Base-by-base conservation (phyloP, 2,888 invertebrate genomes). In the Tryphoninae sp. region DNA sequence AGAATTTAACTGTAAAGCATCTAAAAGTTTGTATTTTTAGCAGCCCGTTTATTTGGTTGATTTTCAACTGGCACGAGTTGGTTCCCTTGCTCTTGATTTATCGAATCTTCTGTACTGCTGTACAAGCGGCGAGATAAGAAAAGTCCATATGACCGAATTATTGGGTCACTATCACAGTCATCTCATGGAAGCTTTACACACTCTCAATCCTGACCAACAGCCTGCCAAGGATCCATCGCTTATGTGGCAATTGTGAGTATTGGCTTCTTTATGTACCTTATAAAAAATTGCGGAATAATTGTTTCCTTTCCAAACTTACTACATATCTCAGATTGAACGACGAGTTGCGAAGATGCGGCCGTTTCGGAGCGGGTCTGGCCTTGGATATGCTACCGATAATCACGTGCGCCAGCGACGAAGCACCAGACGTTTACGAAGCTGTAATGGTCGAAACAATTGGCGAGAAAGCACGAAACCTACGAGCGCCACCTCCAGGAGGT, bases 381-480 rank as follows among this genome's bases (percentile, higher is more conserved):
- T 87, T 96, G 83, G 96, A 96, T 86, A 96, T 96, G 92, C 94
- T 95, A 83, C 96, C 96, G 0, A 95, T 96, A 65, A 95, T 94
- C 89, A 95, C 94, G 0, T 96, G 96, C 80, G 94, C 95, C 69
- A 95, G 95, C 65, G 94, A 95, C 73, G 95, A 95, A 88, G 96
- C 96, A 0, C 96, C 96, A 0, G 95, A 96, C 87, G 91, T 96
- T 80, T 96, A 96, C 87, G 91, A 92, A 69, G 90, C 86, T 13
- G 87, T 88, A 33, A 86, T 86, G 9, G 53, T 62, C 26, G 77
- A 77, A 22, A 51, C 62, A n/a, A 49, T 64, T 11, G 88, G 88
- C 42, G 91, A 92, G 64, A 90, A 91, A 69, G 85, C 86, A 13
- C 90, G 92, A 42, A 92, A 90, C 55, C 89, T 91, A 9, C 91